Conservation (phyloP, 2,797 vertebrate species). For the Tokudaia tokunoshimensis region DNA sequence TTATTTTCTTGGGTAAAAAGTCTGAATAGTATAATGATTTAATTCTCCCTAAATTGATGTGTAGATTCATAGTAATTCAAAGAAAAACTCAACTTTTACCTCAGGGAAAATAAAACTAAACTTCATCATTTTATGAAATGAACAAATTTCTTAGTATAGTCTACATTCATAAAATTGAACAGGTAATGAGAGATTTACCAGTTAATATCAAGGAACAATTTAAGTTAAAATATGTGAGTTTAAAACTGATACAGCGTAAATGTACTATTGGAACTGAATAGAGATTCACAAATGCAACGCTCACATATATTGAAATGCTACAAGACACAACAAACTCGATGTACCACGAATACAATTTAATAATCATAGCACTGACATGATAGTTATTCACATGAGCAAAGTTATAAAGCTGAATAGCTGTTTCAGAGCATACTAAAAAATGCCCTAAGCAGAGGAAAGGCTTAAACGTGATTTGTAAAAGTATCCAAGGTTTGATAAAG, state of each 20-base stretch:
- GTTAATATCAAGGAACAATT: conserved; percentile 9
- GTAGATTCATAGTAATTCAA: conserved; percentile 11
- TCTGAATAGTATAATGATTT: background rate
- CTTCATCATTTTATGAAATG: background rate
- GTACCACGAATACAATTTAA: background rate
- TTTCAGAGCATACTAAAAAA: background rate
- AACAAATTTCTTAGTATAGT: background rate
- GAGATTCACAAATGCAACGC: background rate
- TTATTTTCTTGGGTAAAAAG: background rate
- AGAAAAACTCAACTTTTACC: conserved; percentile 2
- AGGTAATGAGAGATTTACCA: background rate
- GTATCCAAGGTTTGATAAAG: background rate
- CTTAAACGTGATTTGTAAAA: conserved; percentile 29
- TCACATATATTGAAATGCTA: background rate
- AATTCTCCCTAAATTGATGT: background rate
- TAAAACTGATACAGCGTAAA: background rate
- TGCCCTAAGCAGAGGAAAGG: background rate
- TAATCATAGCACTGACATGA: background rate
- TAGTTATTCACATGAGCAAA: background rate
- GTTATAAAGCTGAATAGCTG: background rate
- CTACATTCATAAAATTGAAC: background rate
- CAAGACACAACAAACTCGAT: background rate
- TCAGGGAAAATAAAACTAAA: conserved; percentile 7
- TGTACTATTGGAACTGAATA: background rate
- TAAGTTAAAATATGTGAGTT: background rate